A percentile compares a stretch with the other conserved stretches of the same genome.
These are phyloP conservation scores for Lithophane ornitopus DNA, from an alignment of 2,888 invertebrate species.

Conservation along the genomic window DNA sequence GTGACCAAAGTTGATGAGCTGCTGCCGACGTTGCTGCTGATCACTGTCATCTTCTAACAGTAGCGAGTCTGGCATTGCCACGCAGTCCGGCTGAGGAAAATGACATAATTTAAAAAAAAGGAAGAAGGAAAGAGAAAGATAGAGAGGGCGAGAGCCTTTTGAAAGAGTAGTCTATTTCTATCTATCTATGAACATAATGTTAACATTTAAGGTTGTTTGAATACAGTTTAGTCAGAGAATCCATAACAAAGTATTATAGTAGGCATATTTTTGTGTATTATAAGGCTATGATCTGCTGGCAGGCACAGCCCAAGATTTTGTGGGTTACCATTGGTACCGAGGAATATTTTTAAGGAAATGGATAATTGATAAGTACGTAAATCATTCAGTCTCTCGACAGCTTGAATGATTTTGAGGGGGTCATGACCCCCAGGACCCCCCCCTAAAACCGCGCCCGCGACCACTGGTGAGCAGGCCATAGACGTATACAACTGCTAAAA, in stretches of 20 bases:
- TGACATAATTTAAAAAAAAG: neutral
- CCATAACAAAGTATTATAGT: neutral
- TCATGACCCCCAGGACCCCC: too few species aligned
- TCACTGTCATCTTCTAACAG: conserved; percentile 79
- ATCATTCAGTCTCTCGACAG: too few species aligned
- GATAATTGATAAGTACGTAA: too few species aligned
- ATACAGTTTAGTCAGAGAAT: neutral
- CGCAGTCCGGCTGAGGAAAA: conserved; percentile 74
- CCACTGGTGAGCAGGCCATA: neutral
- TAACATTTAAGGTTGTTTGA: neutral
- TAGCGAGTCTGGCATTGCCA: conserved; percentile 61
- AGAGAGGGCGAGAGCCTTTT: too few species aligned
- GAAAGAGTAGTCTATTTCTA: neutral
- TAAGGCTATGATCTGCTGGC: neutral
- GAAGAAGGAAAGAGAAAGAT: neutral
- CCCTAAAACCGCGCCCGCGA: too few species aligned
- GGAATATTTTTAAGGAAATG: too few species aligned
- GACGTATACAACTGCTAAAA: neutral
- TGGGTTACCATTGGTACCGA: too few species aligned
- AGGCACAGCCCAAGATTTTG: too few species aligned
- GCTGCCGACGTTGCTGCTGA: conserved; percentile 80
- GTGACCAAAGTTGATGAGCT: conserved; percentile 88
- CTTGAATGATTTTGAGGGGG: too few species aligned
- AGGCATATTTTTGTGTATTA: neutral
- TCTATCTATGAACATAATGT: neutral